phyloP scores from a whole-genome alignment of 2,888 invertebrate species.

The Melikaiella ostensackeni region DNA sequence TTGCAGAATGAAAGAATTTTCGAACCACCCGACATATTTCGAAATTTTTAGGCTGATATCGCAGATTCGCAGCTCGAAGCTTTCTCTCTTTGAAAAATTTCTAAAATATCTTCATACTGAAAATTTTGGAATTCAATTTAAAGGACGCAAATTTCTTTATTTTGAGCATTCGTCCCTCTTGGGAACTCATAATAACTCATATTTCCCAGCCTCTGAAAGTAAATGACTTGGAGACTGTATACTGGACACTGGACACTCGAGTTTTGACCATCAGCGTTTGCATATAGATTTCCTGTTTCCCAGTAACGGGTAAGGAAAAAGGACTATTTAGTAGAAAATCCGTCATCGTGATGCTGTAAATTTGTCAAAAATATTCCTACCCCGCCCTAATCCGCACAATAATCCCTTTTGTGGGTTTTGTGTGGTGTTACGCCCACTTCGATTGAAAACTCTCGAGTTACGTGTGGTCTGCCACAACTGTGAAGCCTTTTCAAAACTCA shows the following conservation, averaged over 20 bases:
- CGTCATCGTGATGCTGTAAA: conserved; percentile 36
- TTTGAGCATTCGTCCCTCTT: background rate
- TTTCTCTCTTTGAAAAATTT: background rate
- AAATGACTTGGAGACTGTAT: too few species aligned
- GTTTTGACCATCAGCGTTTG: background rate
- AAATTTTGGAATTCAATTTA: background rate
- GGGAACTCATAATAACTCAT: background rate
- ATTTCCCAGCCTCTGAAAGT: background rate
- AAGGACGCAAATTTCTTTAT: background rate
- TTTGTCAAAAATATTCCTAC: conserved; percentile 27
- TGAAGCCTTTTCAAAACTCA: conserved; percentile 9
- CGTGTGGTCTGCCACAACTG: conserved; percentile 35
- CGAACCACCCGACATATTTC: background rate
- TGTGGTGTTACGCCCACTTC: conserved; percentile 19
- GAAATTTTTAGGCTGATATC: background rate
- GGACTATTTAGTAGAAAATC: conserved; percentile 19
- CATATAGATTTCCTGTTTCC: background rate
- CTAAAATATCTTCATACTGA: too few species aligned
- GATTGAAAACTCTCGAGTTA: conserved; percentile 31
- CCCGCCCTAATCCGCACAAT: conserved; percentile 13
- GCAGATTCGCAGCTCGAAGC: too few species aligned
- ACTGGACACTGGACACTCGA: background rate
- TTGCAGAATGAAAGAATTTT: too few species aligned
- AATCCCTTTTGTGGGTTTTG: conserved; percentile 29
- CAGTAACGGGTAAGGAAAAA: background rate